Evolutionary conservation across 2,797 vertebrate species (phyloP).

Genomic region (Hyperoplus lanceolatus): DNA sequence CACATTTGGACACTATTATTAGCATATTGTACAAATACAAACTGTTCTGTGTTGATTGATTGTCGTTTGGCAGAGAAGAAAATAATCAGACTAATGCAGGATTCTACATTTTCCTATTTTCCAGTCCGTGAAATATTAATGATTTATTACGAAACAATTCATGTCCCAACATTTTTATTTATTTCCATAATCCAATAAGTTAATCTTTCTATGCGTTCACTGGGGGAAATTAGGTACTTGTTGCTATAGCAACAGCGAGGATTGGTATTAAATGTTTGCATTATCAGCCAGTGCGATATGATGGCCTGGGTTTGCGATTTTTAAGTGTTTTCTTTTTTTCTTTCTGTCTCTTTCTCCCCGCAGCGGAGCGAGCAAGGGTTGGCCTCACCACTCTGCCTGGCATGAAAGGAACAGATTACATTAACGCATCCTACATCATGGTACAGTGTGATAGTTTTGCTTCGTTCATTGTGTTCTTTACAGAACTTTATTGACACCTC

Average conservation of each 20-base stretch:
- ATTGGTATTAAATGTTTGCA: conserved; percentile 74
- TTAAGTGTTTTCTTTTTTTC: conserved; percentile 50
- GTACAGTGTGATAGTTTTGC: conserved; percentile 76
- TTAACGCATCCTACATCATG: conserved; percentile 99
- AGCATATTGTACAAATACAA: background rate
- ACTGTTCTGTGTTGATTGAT: background rate
- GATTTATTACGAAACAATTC: conserved; percentile 35
- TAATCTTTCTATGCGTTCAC: conserved; percentile 67
- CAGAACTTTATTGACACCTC: conserved; percentile 6
- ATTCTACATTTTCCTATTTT: conserved; percentile 39
- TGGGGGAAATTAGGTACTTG: conserved; percentile 58
- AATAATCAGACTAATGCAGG: conserved; percentile 6
- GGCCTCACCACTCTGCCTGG: conserved; percentile 96
- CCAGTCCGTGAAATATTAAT: conserved; percentile 56
- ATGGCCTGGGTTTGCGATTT: conserved; percentile 55
- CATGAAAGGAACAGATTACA: conserved; percentile 99
- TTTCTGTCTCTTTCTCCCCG: conserved; percentile 55
- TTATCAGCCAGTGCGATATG: conserved; percentile 71
- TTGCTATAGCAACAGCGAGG: conserved; percentile 79
- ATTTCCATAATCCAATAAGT: conserved; percentile 77
- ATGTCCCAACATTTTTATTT: conserved; percentile 70
- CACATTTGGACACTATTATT: background rate
- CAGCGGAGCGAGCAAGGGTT: conserved; percentile 97
- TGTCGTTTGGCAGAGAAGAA: background rate
- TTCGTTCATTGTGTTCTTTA: conserved; percentile 8